Evolutionary conservation across 2,113 vertebrate genomes (phyloP).

Genomic region (Ceyx melanurus): DNA sequence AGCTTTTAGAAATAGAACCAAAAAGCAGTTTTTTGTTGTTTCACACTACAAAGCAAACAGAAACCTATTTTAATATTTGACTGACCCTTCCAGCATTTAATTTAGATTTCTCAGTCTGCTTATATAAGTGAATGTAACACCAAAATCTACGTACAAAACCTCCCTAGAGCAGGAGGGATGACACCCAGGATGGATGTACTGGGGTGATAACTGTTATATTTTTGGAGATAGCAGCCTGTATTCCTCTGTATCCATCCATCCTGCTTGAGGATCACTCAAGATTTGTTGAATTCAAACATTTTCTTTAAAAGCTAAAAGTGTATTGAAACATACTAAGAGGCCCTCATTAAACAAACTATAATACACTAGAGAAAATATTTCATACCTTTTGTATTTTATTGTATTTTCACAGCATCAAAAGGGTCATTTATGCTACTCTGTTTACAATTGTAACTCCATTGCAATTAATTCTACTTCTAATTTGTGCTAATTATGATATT

Average conservation of each 20-base stretch:
- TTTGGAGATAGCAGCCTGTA: not conserved
- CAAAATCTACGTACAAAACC: not conserved
- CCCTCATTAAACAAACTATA: not conserved
- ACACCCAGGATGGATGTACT: accelerated
- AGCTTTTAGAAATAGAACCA: not conserved
- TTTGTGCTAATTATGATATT: not conserved
- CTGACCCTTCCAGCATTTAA: not conserved
- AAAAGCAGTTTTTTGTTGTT: not conserved
- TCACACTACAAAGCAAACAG: not conserved
- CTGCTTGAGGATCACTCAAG: not conserved
- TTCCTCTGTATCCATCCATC: not conserved
- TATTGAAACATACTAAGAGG: not conserved
- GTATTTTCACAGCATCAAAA: not conserved
- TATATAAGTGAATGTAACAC: not conserved
- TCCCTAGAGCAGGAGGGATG: not conserved
- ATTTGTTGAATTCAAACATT: not conserved
- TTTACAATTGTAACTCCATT: not conserved
- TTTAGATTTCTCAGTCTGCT: not conserved
- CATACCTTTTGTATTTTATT: not conserved
- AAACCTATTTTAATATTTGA: not conserved
- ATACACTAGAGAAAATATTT: not conserved
- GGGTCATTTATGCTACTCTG: not conserved
- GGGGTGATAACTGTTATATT: not conserved
- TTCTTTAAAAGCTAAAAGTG: not conserved
- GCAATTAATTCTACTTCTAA: not conserved